Evolutionary conservation across 37 sponge, comb jelly and placozoan genomes (phyloP).

Genomic region (Ephydatia muelleri): DNA sequence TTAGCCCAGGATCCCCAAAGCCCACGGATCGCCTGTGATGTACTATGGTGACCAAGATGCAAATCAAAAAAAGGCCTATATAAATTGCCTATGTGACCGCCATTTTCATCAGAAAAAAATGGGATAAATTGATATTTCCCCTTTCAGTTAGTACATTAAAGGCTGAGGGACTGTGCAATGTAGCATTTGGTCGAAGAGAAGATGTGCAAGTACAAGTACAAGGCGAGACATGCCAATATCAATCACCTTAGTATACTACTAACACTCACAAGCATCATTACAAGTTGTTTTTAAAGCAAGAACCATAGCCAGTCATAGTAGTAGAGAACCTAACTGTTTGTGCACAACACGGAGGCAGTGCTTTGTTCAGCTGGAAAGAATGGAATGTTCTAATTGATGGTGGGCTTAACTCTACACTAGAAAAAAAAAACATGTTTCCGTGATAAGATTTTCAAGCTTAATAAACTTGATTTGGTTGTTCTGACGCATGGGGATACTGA

Average conservation of each 20-base stretch:
- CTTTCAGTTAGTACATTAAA: neutral
- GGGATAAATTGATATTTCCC: neutral
- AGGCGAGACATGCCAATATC: too few relatives aligned
- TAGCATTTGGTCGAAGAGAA: too few relatives aligned
- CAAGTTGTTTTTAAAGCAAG: neutral
- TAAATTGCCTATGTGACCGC: neutral
- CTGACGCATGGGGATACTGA: slow-evolving; percentile 12
- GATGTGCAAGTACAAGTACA: too few relatives aligned
- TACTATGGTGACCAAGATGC: neutral
- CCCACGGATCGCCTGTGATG: too few relatives aligned
- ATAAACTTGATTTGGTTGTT: slow-evolving; percentile 20
- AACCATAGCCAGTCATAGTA: neutral
- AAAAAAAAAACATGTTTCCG: neutral
- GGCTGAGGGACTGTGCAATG: neutral
- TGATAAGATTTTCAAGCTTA: neutral
- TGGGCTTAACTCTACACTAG: neutral
- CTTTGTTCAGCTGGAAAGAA: slow-evolving; percentile 6
- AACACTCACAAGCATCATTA: neutral
- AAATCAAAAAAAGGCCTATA: neutral
- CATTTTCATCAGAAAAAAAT: neutral
- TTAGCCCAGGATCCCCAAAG: too few relatives aligned
- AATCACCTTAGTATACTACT: neutral
- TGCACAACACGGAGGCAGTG: slow-evolving; percentile 7
- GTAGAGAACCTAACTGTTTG: neutral
- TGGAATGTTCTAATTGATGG: slow-evolving; percentile 19